Evolutionary conservation across 2,113 vertebrate genomes (phyloP).

Genomic region (Marmota flaviventris): DNA sequence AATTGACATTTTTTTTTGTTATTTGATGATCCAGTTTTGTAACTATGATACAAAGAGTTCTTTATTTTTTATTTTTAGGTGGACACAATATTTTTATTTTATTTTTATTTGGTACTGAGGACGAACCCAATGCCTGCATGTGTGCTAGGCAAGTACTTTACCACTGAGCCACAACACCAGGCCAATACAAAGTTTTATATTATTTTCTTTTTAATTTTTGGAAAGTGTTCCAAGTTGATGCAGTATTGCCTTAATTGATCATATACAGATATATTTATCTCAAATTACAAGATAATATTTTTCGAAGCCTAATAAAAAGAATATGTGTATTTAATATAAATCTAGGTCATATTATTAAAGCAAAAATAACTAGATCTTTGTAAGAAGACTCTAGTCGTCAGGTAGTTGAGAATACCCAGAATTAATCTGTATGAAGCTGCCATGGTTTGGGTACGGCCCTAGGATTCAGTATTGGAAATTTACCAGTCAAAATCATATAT

Average conservation of each 20-base stretch:
- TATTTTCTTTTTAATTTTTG: neutral
- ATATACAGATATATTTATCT: neutral
- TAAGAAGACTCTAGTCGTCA: neutral
- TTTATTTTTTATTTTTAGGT: neutral
- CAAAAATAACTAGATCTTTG: conserved; percentile 44
- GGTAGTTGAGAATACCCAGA: neutral
- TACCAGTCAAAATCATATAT: neutral
- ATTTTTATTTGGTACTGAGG: too few species aligned
- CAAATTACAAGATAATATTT: conserved; percentile 1
- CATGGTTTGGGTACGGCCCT: neutral
- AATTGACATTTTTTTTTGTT: conserved; percentile 9
- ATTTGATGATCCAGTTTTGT: neutral
- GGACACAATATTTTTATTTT: too few species aligned
- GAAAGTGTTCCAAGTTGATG: conserved; percentile 1
- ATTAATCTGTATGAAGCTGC: neutral
- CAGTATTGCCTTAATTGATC: conserved; percentile 10
- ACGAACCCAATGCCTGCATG: too few species aligned
- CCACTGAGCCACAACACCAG: too few species aligned
- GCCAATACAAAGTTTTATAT: neutral
- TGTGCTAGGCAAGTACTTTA: too few species aligned
- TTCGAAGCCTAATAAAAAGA: conserved; percentile 45
- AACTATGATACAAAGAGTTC: neutral
- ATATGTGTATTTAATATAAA: neutral
- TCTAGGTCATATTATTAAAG: neutral
- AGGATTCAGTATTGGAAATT: neutral